A percentile compares a stretch with the other conserved stretches of the same genome.
phyloP scores from a whole-genome alignment of 2,797 vertebrate species.

The Rhynchonycteris naso region DNA sequence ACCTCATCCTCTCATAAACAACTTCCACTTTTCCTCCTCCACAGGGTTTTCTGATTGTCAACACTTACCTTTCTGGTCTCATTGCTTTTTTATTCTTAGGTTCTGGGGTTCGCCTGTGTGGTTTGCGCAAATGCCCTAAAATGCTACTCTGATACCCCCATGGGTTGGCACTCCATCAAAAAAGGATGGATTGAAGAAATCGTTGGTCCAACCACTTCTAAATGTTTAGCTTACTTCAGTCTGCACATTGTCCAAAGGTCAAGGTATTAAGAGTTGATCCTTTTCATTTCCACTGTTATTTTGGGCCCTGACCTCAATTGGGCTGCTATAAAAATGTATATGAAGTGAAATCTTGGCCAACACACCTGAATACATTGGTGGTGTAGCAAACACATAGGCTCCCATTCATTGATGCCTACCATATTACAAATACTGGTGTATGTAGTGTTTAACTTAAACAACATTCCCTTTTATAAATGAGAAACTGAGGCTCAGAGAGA shows the following conservation, averaged over 20 bases:
- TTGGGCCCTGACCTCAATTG: not conserved
- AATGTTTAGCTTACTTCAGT: slow-evolving; percentile 35
- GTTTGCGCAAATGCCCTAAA: not conserved
- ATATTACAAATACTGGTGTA: not conserved
- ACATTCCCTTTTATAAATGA: slow-evolving; percentile 27
- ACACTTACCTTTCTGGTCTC: not conserved
- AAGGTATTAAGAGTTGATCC: slow-evolving; percentile 23
- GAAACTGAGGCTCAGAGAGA: slow-evolving; percentile 19
- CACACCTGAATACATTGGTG: not conserved
- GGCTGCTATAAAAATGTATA: not conserved
- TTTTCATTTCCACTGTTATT: not conserved
- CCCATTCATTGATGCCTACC: not conserved
- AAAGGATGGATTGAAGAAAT: not conserved
- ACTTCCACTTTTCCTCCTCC: not conserved
- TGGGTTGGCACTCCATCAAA: not conserved
- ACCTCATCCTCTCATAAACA: not conserved
- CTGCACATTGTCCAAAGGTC: not conserved
- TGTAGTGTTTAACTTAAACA: not conserved
- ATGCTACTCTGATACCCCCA: not conserved
- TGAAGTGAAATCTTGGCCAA: not conserved
- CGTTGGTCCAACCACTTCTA: not conserved
- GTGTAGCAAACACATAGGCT: not conserved
- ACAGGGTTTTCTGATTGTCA: not conserved
- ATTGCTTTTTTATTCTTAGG: not conserved
- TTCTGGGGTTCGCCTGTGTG: not conserved